A percentile compares a stretch with the other conserved stretches of the same genome.
Conservation (phyloP, 1,140 invertebrate genomes). For the Amyelois transitella region DNA sequence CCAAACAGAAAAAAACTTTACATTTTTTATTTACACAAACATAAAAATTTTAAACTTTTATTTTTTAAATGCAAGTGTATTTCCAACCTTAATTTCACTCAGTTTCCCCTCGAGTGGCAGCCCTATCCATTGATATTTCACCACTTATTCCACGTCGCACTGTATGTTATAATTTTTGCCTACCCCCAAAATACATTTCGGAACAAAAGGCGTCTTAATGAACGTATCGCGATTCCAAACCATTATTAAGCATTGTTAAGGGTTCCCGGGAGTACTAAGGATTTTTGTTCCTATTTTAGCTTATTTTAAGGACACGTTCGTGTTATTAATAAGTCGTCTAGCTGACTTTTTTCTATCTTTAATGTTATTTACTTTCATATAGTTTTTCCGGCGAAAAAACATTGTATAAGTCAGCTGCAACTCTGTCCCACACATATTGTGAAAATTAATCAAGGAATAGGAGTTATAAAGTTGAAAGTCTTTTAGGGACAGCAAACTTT, state of each 20-base stretch:
- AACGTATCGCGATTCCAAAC: conserved; percentile 64
- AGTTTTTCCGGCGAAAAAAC: no score
- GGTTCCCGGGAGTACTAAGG: background rate
- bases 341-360: no score
- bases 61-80: background rate
- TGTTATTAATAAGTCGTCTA: no score
- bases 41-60: background rate
- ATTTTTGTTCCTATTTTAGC: conserved; percentile 2
- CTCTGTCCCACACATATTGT: no score
- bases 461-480: no score
- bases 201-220: conserved; percentile 68
- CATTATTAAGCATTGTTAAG: conserved; percentile 68
- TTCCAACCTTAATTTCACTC: background rate
- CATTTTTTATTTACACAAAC: no score
- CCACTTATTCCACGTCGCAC: conserved; percentile 59
- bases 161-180: conserved; percentile 72
- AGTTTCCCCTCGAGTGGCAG: conserved; percentile 11
- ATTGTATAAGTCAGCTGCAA: no score
- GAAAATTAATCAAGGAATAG: no score
- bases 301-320: background rate
- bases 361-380: no score
- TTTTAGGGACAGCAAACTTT: no score
- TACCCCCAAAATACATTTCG: conserved; percentile 64
- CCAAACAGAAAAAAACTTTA: no score
- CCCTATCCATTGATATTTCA: conserved; percentile 41